These are phyloP conservation scores for Falco punctatus DNA, from an alignment of 2,113 vertebrate genomes.

Conservation along the genomic window DNA sequence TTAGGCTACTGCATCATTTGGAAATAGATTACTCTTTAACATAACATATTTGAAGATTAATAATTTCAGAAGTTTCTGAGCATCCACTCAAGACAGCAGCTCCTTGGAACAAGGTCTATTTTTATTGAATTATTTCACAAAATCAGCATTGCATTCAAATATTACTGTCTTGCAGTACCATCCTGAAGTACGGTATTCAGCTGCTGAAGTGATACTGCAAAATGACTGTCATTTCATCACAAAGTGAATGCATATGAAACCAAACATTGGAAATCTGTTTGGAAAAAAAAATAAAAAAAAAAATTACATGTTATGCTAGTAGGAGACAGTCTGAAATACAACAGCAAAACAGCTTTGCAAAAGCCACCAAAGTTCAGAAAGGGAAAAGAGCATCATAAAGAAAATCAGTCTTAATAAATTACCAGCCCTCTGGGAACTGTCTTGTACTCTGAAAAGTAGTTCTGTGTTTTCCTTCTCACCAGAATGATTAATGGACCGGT, in stretches of 20 bases:
- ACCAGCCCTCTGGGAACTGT: background rate
- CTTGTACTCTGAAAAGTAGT: background rate
- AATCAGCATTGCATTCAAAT: background rate
- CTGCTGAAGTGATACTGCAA: background rate
- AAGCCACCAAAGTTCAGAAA: background rate
- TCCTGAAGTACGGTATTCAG: background rate
- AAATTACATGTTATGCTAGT: background rate
- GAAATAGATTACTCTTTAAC: background rate
- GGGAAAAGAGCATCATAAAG: background rate
- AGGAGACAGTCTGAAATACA: background rate
- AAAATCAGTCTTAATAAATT: background rate
- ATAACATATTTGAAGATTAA: background rate
- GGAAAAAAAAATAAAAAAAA: background rate
- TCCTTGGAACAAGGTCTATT: background rate
- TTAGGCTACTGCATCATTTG: background rate
- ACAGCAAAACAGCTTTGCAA: background rate
- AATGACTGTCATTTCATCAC: background rate
- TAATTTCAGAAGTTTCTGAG: background rate
- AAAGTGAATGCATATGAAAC: background rate
- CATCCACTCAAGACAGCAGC: background rate
- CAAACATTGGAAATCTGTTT: background rate
- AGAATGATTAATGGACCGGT: constrained; percentile 5
- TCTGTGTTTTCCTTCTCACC: background rate
- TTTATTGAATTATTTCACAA: background rate
- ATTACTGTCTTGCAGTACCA: background rate